These are phyloP conservation scores for Cairina moschata DNA, from an alignment of 2,113 vertebrate species.

Conservation along the genomic window DNA sequence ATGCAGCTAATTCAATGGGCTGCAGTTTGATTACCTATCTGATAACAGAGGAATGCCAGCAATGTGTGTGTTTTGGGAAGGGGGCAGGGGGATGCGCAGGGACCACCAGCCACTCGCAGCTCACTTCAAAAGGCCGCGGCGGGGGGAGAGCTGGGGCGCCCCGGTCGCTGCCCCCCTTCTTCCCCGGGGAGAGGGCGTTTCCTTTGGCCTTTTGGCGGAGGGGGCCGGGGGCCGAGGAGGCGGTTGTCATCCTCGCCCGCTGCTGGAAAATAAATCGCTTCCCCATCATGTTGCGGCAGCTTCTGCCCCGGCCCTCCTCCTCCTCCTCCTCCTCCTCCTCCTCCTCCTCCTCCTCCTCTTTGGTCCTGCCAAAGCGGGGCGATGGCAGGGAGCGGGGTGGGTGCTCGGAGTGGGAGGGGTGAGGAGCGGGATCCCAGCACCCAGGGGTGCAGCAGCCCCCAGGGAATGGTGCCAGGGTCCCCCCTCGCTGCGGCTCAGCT, in stretches of 20 bases:
- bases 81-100: slow-evolving; percentile 60
- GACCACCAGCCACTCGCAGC: slow-evolving; percentile 75
- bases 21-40: slow-evolving; percentile 83
- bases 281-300: not conserved
- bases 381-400: not conserved
- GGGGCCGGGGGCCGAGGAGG: not conserved
- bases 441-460: no score
- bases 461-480: not conserved
- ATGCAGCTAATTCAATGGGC: slow-evolving; percentile 78
- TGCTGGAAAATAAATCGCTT: slow-evolving; percentile 60
- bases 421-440: not conserved
- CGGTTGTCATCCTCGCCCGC: slow-evolving; percentile 26
- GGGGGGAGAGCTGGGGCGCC: not conserved
- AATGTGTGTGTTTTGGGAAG: slow-evolving; percentile 79
- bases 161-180: not conserved
- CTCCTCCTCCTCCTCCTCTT: not conserved
- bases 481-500: not conserved
- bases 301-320: slow-evolving; percentile 20
- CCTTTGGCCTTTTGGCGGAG: slow-evolving; percentile 55
- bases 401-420: no score
- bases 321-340: not conserved
- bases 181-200: slow-evolving; percentile 62
- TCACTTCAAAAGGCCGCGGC: slow-evolving; percentile 66
- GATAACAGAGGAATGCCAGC: slow-evolving; percentile 84
- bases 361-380: no score